Base-by-base conservation (phyloP, 2,888 invertebrate species). In the Cerceris ruficornis region DNA sequence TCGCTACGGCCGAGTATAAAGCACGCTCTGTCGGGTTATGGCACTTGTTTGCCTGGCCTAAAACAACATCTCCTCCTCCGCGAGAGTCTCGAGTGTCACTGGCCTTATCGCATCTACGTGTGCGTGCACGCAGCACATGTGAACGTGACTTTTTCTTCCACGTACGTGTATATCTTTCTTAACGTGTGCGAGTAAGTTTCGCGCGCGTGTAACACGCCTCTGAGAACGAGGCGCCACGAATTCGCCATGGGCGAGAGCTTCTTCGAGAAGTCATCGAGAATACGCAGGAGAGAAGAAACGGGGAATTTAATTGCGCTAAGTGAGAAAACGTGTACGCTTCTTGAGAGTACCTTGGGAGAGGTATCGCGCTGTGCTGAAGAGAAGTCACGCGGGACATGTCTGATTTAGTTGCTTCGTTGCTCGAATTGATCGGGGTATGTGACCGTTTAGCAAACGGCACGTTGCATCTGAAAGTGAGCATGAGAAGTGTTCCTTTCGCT, bases 41-140 rank as follows among this genome's bases (percentile, higher is more conserved):
- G 49, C 82, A 77, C 77, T 82, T 85, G 79, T 87, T 85, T 83
- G 86, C 83, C 62, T 77, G 80, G 83, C 82, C 84, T 86, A 83
- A 85, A 88, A 83, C 81, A 86, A 87, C 87, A 86, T 76, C 15
- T 62, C 59, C 64, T 58, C 28, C 66, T 68, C 61, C 15, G 65
- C 68, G 46, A 14, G 52, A 52, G 49, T 42, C 43, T 49, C 61
- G 77, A 41, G 67, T 80, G 79, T 79, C 71, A 60, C 43, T 77
- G 79, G 80, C 80, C 79, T 70, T 74, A 80, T 79, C 80, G 57
- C 11, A 49, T 50, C 46, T 54, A 59, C 9, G 62, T 58, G 54
- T 15, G 39, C 14, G 60, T 14, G 49, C 41, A 41, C 15, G n/a
- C 11, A n/a, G 9, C n/a, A n/a, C 17, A 11, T 28, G 55, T 55